phyloP scores from a whole-genome alignment of 2,113 vertebrate species.

The Macrotis lagotis region DNA sequence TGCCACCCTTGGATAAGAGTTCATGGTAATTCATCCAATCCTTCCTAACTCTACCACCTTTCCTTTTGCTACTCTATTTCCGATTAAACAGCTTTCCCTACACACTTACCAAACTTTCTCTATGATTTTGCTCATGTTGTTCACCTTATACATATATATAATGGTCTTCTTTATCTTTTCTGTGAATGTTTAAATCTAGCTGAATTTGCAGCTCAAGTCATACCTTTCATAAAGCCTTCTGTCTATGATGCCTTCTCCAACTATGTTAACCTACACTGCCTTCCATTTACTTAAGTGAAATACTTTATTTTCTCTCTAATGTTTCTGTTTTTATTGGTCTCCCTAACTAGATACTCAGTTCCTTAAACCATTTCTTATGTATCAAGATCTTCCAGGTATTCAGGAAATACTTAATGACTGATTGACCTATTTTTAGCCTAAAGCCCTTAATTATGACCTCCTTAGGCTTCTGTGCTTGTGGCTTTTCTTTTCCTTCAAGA shows the following conservation, averaged over 20 bases:
- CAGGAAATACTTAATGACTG: neutral
- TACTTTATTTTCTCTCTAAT: neutral
- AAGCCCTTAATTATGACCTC: neutral
- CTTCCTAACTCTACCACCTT: neutral
- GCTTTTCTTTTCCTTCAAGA: neutral
- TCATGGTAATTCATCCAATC: neutral
- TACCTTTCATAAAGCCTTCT: neutral
- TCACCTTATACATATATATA: neutral
- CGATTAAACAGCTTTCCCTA: too few species aligned
- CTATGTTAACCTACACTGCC: neutral
- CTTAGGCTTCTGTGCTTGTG: neutral
- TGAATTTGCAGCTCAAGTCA: neutral
- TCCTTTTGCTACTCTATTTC: too few species aligned
- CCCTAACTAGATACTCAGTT: neutral
- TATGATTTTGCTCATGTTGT: neutral
- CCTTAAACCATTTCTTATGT: neutral
- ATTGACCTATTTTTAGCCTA: neutral
- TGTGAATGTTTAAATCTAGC: neutral
- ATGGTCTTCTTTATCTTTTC: neutral
- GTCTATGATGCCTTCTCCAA: neutral
- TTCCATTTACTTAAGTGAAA: neutral
- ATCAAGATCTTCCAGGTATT: neutral
- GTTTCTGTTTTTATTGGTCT: neutral
- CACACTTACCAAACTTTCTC: too few species aligned
- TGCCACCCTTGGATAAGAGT: neutral